Percentiles rank a stretch among this genome's conserved stretches.
Evolutionary conservation across 2,888 invertebrate genomes (phyloP).

Genomic region (Capitulum mitella): DNA sequence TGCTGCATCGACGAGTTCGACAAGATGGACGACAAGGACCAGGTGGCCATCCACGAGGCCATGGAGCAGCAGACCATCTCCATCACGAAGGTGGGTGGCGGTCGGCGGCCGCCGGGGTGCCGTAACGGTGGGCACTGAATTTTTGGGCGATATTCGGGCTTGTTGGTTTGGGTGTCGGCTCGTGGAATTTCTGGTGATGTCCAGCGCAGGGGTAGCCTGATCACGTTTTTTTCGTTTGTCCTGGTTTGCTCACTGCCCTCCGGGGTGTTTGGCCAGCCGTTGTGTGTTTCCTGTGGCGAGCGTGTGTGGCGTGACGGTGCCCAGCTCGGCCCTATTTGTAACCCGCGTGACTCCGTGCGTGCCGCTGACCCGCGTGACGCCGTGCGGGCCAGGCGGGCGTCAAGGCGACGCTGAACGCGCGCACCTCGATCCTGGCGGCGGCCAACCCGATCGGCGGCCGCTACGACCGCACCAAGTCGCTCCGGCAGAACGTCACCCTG

Average conservation of each 20-base stretch:
- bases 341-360: too few species aligned
- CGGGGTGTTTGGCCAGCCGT: too few species aligned
- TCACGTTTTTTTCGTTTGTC: too few species aligned
- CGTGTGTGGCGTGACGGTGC: too few species aligned
- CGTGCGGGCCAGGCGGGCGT: slow-evolving; percentile 66
- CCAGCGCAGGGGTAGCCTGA: too few species aligned
- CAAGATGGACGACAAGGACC: slow-evolving; percentile 80
- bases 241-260: too few species aligned
- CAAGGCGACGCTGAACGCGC: slow-evolving; percentile 91
- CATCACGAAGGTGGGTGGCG: slow-evolving; percentile 68
- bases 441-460: slow-evolving; percentile 97
- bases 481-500: slow-evolving; percentile 88
- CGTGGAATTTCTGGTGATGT: too few species aligned
- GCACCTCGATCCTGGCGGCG: slow-evolving; percentile 95
- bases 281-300: too few species aligned
- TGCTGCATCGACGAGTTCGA: slow-evolving; percentile 99
- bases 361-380: background rate
- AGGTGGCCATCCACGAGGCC: slow-evolving; percentile 99
- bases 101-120: background rate
- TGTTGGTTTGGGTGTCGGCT: too few species aligned
- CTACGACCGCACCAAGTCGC: slow-evolving; percentile 85
- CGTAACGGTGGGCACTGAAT: too few species aligned
- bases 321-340: too few species aligned
- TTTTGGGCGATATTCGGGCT: too few species aligned
- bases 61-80: slow-evolving; percentile 99